Evolutionary conservation across 2,888 invertebrate genomes (phyloP), one percentile per base, ranked within the genome.

Genomic region (Halictus ligatus): DNA sequence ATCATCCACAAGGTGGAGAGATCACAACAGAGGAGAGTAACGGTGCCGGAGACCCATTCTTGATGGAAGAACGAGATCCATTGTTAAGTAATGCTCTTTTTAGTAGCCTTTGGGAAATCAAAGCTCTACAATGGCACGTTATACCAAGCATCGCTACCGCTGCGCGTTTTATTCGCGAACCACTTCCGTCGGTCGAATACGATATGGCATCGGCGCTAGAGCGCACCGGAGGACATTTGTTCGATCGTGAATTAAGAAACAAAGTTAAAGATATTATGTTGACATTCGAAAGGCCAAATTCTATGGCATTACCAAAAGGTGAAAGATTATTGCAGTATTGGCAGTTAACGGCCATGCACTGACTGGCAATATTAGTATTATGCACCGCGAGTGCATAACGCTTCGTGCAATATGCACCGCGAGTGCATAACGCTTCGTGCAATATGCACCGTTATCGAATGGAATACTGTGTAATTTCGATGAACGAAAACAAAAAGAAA

Each of bases 101-200:
- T 86, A 99, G 99, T 93, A 98, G 98, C 75, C 96, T 99, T 80
- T 99, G 99, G 99, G 99, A 99, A 96, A 96, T 99, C 85, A 96
- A 97, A 91, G 97, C 97, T 18, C 96, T 99, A 87, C 97, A 98
- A 93, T 96, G 96, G 88, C 98, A 98, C 94, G 96, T 96, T 18
- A 93, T 97, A 90, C 98, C 98, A 6, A 96, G 96, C 84, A 97
- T 98, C 13, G 96, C 97, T 29, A 96, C 96, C 74, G 97, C 97
- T 0, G 98, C 98, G 0, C 96, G 96, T 89, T 97, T 97, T 89
- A 97, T 98, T 77, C 96, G 96, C 77, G 96, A 96, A 76, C 96
- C 97, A 1, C 93, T 98, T 69, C 97, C 97, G 0, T 96, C 96
- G 25, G 95, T 96, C 18, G 98, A 98, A 93, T 97, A 96, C 95